Conservation (phyloP, 2,888 invertebrate genomes). For the Ochropacha duplaris region DNA sequence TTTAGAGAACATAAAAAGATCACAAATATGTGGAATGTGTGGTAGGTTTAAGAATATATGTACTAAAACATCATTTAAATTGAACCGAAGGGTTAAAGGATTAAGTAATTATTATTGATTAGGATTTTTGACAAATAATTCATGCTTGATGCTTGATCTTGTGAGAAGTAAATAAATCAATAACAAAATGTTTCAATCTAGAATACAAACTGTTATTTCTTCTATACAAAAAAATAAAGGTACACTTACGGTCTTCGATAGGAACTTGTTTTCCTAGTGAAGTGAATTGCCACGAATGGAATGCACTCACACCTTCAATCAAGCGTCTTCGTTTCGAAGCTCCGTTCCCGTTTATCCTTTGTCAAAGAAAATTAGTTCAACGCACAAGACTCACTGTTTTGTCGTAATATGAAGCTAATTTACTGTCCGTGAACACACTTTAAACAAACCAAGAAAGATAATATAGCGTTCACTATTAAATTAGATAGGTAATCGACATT, state of each 20-base stretch:
- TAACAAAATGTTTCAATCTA: not conserved
- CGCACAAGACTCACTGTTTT: constrained; percentile 26
- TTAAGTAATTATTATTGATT: not conserved
- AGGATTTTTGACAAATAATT: not conserved
- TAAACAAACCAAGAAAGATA: not conserved
- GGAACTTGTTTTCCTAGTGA: constrained; percentile 32
- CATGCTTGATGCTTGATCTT: not conserved
- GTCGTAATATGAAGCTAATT: not conserved
- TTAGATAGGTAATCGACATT: constrained; percentile 4
- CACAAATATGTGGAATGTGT: too few species aligned
- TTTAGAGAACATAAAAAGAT: too few species aligned
- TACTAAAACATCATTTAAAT: not conserved
- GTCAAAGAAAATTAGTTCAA: constrained; percentile 60
- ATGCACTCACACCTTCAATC: not conserved
- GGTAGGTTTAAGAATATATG: too few species aligned
- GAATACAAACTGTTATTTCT: not conserved
- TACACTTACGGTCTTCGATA: constrained; percentile 47
- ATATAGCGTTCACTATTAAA: constrained; percentile 28
- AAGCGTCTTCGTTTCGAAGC: not conserved
- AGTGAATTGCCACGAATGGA: constrained; percentile 33
- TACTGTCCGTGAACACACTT: constrained; percentile 19
- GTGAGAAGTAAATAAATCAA: not conserved
- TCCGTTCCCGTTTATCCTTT: constrained; percentile 51
- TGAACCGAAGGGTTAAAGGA: not conserved
- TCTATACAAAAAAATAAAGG: not conserved